These are phyloP conservation scores for Sarcophaga bullata DNA, from an alignment of 1,140 invertebrate species.

Conservation along the genomic window DNA sequence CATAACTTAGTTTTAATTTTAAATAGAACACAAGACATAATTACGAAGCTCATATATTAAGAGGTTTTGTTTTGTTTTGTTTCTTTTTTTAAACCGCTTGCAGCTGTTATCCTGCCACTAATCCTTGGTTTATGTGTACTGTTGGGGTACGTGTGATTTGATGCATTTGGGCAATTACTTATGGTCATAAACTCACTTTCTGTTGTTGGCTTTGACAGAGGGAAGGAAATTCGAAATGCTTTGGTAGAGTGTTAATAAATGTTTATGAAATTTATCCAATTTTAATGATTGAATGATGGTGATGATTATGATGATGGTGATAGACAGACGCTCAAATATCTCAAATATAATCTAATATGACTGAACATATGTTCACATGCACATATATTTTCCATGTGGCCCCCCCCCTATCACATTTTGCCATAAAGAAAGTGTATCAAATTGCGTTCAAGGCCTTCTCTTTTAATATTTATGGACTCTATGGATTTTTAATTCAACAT, in stretches of 20 bases:
- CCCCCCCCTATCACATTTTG: neutral
- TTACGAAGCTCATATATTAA: too few relatives aligned
- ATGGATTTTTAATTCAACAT: neutral
- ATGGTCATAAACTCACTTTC: conserved; percentile 32
- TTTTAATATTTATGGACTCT: conserved; percentile 27
- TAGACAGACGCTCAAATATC: too few relatives aligned
- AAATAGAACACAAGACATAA: neutral
- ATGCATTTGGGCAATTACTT: conserved; percentile 28
- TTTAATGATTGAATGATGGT: neutral
- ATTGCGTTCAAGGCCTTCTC: conserved; percentile 20
- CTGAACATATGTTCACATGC: conserved; percentile 13
- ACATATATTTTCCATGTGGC: neutral
- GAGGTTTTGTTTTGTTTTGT: too few relatives aligned
- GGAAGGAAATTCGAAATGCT: neutral
- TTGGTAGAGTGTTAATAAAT: conserved; percentile 9
- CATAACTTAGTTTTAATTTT: conserved; percentile 22
- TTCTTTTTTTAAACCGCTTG: neutral
- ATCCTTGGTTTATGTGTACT: neutral
- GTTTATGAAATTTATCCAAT: conserved; percentile 32
- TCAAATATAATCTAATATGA: too few relatives aligned
- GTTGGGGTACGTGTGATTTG: neutral
- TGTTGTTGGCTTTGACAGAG: neutral
- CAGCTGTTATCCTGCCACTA: conserved; percentile 32
- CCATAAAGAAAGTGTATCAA: conserved; percentile 30
- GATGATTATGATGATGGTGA: conserved; percentile 18